Evolutionary conservation across 2,888 invertebrate genomes (phyloP), one percentile per base, ranked within the genome.

Genomic region (Noctua fimbriata): DNA sequence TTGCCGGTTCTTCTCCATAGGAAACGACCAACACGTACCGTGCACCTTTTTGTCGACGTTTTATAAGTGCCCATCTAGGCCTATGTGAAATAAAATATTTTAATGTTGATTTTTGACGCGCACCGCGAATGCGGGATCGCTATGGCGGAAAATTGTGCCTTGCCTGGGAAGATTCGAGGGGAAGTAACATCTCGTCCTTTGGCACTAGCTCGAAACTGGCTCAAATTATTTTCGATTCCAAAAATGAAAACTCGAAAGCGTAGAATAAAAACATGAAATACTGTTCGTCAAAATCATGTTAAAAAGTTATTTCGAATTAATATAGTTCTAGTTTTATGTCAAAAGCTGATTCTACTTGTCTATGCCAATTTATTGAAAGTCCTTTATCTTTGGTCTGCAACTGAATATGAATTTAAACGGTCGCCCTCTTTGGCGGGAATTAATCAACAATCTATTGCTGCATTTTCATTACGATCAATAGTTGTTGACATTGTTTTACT

Each of bases 391-490:
- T 12, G 4, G 36, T 73, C 36, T 58, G 47, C 66, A 58, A 78
- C 70, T 66, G 36, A 67, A 76, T 69, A 78, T 79, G 70, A 84
- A 83, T 79, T 73, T 65, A 55, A 79, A 67, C 49, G 58, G 28
- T 60, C 55, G 49, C 67, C 67, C 9, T 47, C 76, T 74, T 73
- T 36, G 75, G 69, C 60, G 69, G 63, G 44, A 82, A 7, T 76
- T 79, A 79, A 79, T 85, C 66, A 82, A 76, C 49, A 73, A 76
- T 63, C 63, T 79, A 41, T 79, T 65, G 71, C 79, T 74, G 86
- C 63, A 79, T 74, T 85, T 79, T 65, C 69, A 79, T 79, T 82
- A 41, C 24, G 65, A 32, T 65, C 58, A 44, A 60, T 76, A 69
- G 65, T 67, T 83, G 55, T 74, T 74, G 70, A 72, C 58, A 79